A percentile compares a stretch with the other conserved stretches of the same genome.
Conservation (phyloP, 2,888 invertebrate species). For the Thelaira solivaga region DNA sequence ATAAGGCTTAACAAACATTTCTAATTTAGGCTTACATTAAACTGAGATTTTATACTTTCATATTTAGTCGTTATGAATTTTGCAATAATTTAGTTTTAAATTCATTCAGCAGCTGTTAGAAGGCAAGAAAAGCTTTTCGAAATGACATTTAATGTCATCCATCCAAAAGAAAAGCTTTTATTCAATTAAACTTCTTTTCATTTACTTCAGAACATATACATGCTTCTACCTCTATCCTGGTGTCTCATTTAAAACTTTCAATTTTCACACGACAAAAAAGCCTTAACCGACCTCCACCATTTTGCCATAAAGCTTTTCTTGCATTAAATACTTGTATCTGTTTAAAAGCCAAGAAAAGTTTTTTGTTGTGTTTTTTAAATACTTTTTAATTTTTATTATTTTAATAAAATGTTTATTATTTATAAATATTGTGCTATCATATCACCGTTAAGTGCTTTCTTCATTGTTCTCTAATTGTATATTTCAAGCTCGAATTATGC, state of each 20-base stretch:
- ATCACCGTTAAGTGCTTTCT: conserved; percentile 70
- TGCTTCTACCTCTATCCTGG: conserved; percentile 49
- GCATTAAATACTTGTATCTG: conserved; percentile 28
- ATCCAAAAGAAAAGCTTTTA: conserved; percentile 20
- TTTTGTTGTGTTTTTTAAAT: conserved; percentile 58
- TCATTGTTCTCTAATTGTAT: conserved; percentile 72
- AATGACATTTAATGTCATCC: background rate
- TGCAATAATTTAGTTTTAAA: conserved; percentile 55
- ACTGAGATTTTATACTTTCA: conserved; percentile 49
- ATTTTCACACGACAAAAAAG: conserved; percentile 14
- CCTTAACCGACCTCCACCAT: conserved; percentile 35
- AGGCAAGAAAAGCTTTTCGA: conserved; percentile 16
- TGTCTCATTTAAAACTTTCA: conserved; percentile 14
- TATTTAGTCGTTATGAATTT: conserved; percentile 58
- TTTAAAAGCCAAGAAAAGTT: conserved; percentile 34
- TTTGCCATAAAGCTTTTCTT: conserved; percentile 70
- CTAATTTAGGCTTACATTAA: conserved; percentile 55
- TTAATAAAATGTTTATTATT: conserved; percentile 54
- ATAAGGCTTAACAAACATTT: conserved; percentile 63
- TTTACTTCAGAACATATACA: conserved; percentile 16
- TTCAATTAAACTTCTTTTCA: conserved; percentile 13
- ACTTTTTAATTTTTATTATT: conserved; percentile 40
- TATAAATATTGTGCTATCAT: conserved; percentile 40
- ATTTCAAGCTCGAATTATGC: conserved; percentile 65
- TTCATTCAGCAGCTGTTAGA: conserved; percentile 26